Evolutionary conservation across 2,113 vertebrate species (phyloP).

Genomic region (Hemichromis elongatus): DNA sequence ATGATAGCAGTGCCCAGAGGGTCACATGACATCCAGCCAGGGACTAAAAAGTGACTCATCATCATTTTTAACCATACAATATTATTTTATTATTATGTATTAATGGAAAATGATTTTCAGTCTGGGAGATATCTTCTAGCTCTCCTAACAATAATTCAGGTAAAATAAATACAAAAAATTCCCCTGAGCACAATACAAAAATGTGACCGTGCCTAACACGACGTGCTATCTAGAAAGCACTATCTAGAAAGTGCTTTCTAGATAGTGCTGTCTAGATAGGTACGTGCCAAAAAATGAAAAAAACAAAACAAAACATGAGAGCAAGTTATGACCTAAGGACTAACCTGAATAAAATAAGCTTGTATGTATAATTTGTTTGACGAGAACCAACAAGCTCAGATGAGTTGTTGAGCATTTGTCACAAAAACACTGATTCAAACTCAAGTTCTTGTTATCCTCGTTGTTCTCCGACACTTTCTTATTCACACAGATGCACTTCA

Average conservation of each 20-base stretch:
- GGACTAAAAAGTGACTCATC: neutral
- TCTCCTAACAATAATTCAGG: neutral
- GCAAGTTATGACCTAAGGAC: neutral
- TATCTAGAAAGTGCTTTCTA: neutral
- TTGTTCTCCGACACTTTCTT: neutral
- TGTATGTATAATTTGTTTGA: neutral
- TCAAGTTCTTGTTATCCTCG: neutral
- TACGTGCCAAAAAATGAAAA: neutral
- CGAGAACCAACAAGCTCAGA: neutral
- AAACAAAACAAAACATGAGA: neutral
- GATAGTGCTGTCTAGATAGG: neutral
- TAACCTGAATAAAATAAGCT: neutral
- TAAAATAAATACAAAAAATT: neutral
- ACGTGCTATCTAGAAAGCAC: neutral
- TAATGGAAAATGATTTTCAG: neutral
- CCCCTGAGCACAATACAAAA: neutral
- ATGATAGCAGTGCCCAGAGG: neutral
- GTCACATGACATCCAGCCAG: slow-evolving; percentile 27
- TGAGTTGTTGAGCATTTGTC: neutral
- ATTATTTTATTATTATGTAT: neutral
- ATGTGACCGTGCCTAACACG: neutral
- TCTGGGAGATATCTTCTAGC: neutral
- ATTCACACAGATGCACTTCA: neutral
- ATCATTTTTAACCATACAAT: neutral
- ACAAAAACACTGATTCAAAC: no score